Base-by-base conservation (phyloP, 2,888 invertebrate genomes). In the Mythimna albipuncta region DNA sequence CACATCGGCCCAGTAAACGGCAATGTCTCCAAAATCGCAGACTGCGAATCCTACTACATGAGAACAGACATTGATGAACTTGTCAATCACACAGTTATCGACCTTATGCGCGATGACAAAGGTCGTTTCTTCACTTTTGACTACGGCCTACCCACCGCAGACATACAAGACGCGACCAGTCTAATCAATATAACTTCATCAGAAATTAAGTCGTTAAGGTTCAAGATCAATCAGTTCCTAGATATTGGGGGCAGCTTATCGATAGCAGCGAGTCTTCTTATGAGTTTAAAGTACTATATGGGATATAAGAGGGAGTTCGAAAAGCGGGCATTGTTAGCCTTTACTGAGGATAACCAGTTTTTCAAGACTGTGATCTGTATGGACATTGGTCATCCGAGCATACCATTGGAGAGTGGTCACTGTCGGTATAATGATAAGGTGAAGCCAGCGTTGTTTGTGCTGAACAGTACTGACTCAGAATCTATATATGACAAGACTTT, bases 161-260 rank as follows among this genome's bases (percentile, higher is more conserved):
- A 96, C 67, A 96, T 97, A 77, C 97, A 97, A 16, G 97, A 97
- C 41, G 96, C 97, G 6, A 97, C 98, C 0, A 96, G 97, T 67
- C 91, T 97, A 6, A 91, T 98, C 38, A 98, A 98, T 88, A 89
- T 98, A 61, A 97, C 97, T 13, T 97, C 97, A 6, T 95, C 96
- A 2, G 97, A 97, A 83, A 96, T 97, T 44, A 97, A 97, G 58
- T 96, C 97, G 0, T 95, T 98, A 67, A 97, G 97, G 79, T 98
- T 98, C 89, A 96, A 97, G 71, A 95, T 99, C 16, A 97, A 97
- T 54, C 97, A 97, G 72, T 97, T 97, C 38, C 95, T 96, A 62
- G 99, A 99, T 88, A 97, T 98, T 50, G 99, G 99, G 0, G 99
- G 99, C 0, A 98, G 98, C 3, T 90, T 98, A 32, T 97, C 97